phyloP scores from a whole-genome alignment of 2,113 vertebrate species.

The Zeus faber region DNA sequence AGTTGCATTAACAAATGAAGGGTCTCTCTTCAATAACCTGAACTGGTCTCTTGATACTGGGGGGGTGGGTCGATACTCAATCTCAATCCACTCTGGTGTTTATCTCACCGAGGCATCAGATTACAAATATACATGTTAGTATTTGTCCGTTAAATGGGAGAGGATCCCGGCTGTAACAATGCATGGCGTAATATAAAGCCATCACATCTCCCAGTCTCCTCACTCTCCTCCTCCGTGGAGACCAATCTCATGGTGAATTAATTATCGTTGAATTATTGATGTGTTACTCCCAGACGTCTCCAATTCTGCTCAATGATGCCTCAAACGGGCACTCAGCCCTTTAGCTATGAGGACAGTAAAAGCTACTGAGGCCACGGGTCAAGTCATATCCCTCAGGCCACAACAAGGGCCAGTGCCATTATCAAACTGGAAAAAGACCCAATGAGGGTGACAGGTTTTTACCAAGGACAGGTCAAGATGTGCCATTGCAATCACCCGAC shows the following conservation, averaged over 20 bases:
- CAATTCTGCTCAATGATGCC: conserved; percentile 18
- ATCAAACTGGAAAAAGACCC: conserved; percentile 25
- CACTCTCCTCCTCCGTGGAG: conserved; percentile 29
- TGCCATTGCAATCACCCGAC: neutral
- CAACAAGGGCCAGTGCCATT: conserved; percentile 6
- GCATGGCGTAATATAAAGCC: too few species aligned
- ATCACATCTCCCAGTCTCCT: conserved; percentile 22
- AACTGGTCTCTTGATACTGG: conserved; percentile 19
- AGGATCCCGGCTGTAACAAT: too few species aligned
- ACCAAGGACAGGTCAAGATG: conserved; percentile 21
- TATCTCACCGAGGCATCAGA: too few species aligned
- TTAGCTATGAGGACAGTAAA: conserved; percentile 20
- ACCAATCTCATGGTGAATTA: conserved; percentile 59
- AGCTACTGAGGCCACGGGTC: conserved; percentile 19
- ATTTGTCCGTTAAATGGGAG: too few species aligned
- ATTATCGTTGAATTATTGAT: conserved; percentile 66
- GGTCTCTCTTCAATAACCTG: conserved; percentile 46
- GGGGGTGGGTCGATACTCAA: too few species aligned
- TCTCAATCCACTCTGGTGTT: too few species aligned
- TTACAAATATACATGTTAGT: too few species aligned
- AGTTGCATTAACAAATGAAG: conserved; percentile 20
- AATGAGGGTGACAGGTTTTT: conserved; percentile 19
- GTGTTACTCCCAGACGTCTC: conserved; percentile 31
- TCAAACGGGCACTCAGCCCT: conserved; percentile 30
- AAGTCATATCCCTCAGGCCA: conserved; percentile 26